These are phyloP conservation scores for Centropus bengalensis DNA, from an alignment of 2,113 vertebrate genomes.

Conservation along the genomic window DNA sequence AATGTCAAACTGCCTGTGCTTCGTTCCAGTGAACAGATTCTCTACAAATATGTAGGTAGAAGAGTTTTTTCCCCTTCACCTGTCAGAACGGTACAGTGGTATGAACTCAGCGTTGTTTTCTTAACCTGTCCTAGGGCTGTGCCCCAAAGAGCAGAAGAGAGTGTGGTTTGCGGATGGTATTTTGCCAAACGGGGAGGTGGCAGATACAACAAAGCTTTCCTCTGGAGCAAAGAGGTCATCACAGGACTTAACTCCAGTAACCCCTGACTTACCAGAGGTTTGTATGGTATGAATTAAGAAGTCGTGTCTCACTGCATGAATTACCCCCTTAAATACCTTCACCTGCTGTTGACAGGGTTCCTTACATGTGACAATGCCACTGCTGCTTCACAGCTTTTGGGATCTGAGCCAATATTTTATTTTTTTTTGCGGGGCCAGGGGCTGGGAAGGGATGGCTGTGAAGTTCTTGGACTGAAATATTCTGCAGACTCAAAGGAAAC, in stretches of 20 bases:
- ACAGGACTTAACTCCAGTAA: slow-evolving; percentile 77
- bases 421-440: neutral
- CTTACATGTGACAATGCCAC: neutral
- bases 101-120: neutral
- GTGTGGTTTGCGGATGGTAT: slow-evolving; percentile 98
- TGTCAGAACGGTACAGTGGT: neutral
- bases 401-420: neutral
- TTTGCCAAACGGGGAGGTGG: slow-evolving; percentile 92
- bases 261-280: slow-evolving; percentile 25
- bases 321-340: neutral
- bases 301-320: neutral
- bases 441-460: neutral
- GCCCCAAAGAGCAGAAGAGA: slow-evolving; percentile 87
- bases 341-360: neutral
- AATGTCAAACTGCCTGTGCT: neutral
- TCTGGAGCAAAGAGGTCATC: slow-evolving; percentile 77
- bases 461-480: neutral
- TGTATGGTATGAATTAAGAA: slow-evolving; percentile 54
- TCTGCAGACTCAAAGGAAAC: neutral
- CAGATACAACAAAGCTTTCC: slow-evolving; percentile 86
- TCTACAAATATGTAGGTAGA: neutral
- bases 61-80: neutral
- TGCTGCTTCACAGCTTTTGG: neutral
- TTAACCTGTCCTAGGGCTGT: slow-evolving; percentile 72
- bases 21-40: neutral